Percentiles rank a stretch among this genome's conserved stretches.
These are phyloP conservation scores for Odobenus rosmarus DNA, from an alignment of 2,113 vertebrate genomes.

Conservation along the genomic window DNA sequence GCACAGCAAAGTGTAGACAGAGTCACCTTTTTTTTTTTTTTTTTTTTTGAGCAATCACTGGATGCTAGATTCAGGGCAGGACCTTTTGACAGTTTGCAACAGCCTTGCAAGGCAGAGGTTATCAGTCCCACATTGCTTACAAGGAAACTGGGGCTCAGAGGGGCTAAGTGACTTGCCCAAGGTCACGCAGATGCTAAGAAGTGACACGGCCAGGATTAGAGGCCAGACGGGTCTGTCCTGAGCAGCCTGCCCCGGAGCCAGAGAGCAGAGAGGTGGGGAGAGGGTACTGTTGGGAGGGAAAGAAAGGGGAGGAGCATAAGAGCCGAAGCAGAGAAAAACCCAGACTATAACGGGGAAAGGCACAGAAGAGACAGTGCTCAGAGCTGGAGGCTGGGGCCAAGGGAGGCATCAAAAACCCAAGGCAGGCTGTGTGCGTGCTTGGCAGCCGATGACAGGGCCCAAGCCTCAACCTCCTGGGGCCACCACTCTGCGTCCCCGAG, in stretches of 20 bases:
- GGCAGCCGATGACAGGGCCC: constrained; percentile 29
- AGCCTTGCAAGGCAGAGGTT: neutral
- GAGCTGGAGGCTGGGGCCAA: constrained; percentile 5
- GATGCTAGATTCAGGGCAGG: neutral
- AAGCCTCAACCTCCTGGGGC: neutral
- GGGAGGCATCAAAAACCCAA: constrained; percentile 37
- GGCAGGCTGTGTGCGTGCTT: neutral
- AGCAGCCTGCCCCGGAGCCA: neutral
- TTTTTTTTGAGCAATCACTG: neutral
- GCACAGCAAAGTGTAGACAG: neutral
- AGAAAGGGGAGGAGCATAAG: neutral
- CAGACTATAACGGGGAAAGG: neutral
- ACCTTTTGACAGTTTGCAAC: neutral
- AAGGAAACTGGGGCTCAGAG: neutral
- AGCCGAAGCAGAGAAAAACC: neutral
- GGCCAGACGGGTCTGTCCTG: neutral
- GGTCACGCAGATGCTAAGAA: neutral
- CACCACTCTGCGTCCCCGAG: neutral
- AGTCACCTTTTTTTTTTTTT: neutral
- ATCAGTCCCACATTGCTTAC: neutral
- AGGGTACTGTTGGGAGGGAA: accelerated
- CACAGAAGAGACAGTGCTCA: neutral
- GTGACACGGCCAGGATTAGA: neutral
- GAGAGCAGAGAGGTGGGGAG: neutral
- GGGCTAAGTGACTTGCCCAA: neutral